Base-by-base conservation (phyloP, 2,113 vertebrate genomes). In the Drymodes brunneopygia region DNA sequence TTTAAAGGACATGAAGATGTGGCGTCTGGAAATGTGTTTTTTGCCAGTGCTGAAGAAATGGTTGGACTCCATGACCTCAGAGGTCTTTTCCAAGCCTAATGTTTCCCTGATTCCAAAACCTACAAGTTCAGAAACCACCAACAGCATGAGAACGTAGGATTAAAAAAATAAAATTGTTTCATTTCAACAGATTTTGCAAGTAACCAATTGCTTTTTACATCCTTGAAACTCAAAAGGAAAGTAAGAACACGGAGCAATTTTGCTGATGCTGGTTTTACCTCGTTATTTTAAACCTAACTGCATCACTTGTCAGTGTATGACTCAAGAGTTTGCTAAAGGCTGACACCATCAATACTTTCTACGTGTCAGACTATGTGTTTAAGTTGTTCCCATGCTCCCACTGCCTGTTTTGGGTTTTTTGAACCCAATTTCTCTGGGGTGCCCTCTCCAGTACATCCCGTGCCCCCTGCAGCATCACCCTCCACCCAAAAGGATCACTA, bases 1-100 rank as follows among this genome's bases (percentile, higher is more conserved):
- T 48, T 48, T 56, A 28, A 62, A 48, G 42, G 7, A 35, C 11
- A 3, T 6, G 7, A 15, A 62, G 12, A 48, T 44, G 21, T 23
- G 29, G 14, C 8, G 60, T n/a, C 35, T 67, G 22, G 35, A 7
- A 40, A 77, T 0, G 0, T 2, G 6, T 0, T 67, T 66, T 56
- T 70, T 23, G 10, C 22, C 31, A 48, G 35, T 11, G 12, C 35
- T 56, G 42, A 42, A 12, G 31, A 8, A 77, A 31, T 5, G 7
- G 48, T 3, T n/a, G 40, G 3, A 11, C 22, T 75, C 10, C 18
- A 18, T 12, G 6, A 33, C 6, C 48, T 38, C 38, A 38, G 11
- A 38, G 38, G 38, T 38, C 38, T 38, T 38, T 38, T 38, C 38
- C 38, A n/a, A n/a, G n/a, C n/a, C n/a, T n/a, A n/a, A n/a, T 38